phyloP scores from a whole-genome alignment of 2,797 vertebrate species.

The Danionella dracula region DNA sequence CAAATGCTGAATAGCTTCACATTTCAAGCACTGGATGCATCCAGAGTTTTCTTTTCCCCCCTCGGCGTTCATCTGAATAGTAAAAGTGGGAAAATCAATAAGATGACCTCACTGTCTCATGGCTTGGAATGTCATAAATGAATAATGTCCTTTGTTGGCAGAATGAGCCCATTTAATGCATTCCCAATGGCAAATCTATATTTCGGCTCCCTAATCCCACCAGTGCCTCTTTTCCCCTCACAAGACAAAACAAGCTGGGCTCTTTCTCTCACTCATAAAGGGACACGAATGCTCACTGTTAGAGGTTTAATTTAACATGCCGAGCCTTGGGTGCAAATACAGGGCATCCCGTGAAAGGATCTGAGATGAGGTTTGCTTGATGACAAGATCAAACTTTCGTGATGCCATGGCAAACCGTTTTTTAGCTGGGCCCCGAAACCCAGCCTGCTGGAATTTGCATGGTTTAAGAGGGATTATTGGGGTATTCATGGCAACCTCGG shows the following conservation, averaged over 20 bases:
- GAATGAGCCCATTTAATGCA: constrained; percentile 54
- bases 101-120: constrained; percentile 65
- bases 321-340: constrained; percentile 51
- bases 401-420: constrained; percentile 64
- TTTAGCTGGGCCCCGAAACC: constrained; percentile 57
- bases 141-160: constrained; percentile 64
- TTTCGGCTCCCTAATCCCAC: constrained; percentile 49
- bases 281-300: constrained; percentile 42
- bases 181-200: constrained; percentile 52
- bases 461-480: constrained; percentile 82
- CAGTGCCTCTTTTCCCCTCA: constrained; percentile 40
- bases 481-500: constrained; percentile 86
- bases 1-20: constrained; percentile 41
- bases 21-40: constrained; percentile 28
- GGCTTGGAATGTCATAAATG: constrained; percentile 60
- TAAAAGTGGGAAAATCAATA: constrained; percentile 56
- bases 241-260: constrained; percentile 44
- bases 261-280: constrained; percentile 36
- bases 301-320: constrained; percentile 50
- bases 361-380: constrained; percentile 40
- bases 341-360: constrained; percentile 42
- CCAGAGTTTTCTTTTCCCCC: constrained; percentile 43
- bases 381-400: constrained; percentile 55
- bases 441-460: constrained; percentile 68
- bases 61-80: constrained; percentile 58